Conservation (phyloP, 2,888 invertebrate genomes). For the Chironomus tentans region DNA sequence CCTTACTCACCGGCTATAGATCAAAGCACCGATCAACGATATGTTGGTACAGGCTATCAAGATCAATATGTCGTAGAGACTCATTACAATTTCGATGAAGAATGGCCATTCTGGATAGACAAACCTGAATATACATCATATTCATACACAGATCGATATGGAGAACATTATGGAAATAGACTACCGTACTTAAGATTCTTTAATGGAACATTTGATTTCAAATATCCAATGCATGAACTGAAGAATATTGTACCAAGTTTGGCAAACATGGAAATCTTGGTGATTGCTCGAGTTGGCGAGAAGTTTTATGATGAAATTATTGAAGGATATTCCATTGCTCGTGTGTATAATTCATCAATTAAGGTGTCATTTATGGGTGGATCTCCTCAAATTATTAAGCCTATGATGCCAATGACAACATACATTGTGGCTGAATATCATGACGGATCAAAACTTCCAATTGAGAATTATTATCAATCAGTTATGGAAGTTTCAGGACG, state of each 20-base stretch:
- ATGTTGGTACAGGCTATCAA: constrained; percentile 43
- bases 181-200: constrained; percentile 71
- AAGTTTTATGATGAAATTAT: constrained; percentile 71
- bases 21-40: constrained; percentile 30
- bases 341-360: constrained; percentile 80
- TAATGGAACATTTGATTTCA: constrained; percentile 79
- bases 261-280: constrained; percentile 70
- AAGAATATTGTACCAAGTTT: constrained; percentile 54
- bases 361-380: constrained; percentile 79
- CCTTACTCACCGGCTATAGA: constrained; percentile 29
- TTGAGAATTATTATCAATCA: constrained; percentile 53
- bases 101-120: constrained; percentile 71
- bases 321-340: constrained; percentile 76
- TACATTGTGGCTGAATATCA: constrained; percentile 85
- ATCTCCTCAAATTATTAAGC: constrained; percentile 89
- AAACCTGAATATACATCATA: constrained; percentile 47
- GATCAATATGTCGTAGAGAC: constrained; percentile 54
- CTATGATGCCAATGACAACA: constrained; percentile 80
- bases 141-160: constrained; percentile 33
- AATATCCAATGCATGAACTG: constrained; percentile 74
- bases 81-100: constrained; percentile 70
- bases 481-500: constrained; percentile 48
- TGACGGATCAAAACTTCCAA: constrained; percentile 73
- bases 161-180: constrained; percentile 44
- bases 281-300: constrained; percentile 82